phyloP scores from a whole-genome alignment of 2,888 invertebrate genomes.

The Euproctis similis region DNA sequence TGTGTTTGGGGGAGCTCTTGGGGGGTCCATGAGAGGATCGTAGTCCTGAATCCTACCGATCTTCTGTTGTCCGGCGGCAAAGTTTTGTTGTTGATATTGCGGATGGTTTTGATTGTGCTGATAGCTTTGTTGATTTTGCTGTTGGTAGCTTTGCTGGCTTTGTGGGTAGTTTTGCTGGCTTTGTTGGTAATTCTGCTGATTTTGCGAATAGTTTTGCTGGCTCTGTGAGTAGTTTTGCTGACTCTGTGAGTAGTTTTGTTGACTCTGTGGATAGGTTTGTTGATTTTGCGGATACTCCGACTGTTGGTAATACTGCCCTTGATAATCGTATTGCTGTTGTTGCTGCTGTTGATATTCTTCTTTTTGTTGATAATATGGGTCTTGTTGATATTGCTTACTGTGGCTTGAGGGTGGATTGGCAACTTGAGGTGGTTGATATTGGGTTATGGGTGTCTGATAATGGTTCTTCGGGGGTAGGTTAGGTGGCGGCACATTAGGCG shows the following conservation, averaged over 20 bases:
- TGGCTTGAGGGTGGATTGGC: slow-evolving; percentile 13
- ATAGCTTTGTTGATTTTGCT: slow-evolving; percentile 5
- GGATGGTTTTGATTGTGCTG: slow-evolving; percentile 50
- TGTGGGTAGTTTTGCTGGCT: slow-evolving; percentile 6
- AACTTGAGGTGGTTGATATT: slow-evolving; percentile 20
- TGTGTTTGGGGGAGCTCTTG: slow-evolving; percentile 82
- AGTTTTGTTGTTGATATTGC: slow-evolving; percentile 38
- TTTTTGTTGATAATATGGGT: slow-evolving; percentile 11
- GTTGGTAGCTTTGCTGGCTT: slow-evolving; percentile 13
- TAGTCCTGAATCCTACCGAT: slow-evolving; percentile 88
- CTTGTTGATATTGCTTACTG: slow-evolving; percentile 9
- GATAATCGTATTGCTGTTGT: slow-evolving; percentile 16
- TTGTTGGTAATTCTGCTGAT: slow-evolving; percentile 13
- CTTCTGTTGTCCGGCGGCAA: slow-evolving; percentile 44
- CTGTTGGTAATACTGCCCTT: slow-evolving; percentile 16
- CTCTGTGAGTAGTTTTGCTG: slow-evolving; percentile 15
- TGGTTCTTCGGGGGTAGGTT: slow-evolving; percentile 58
- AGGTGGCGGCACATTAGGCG: slow-evolving; percentile 41
- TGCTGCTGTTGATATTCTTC: slow-evolving; percentile 14
- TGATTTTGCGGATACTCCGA: slow-evolving; percentile 10
- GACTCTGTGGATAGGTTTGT: not conserved
- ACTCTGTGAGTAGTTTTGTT: slow-evolving; percentile 12
- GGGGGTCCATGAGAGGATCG: slow-evolving; percentile 84
- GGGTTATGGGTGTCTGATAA: slow-evolving; percentile 48
- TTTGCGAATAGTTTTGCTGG: slow-evolving; percentile 3